phyloP scores from a whole-genome alignment of 1,140 invertebrate species.

The Marisa cornuarietis region DNA sequence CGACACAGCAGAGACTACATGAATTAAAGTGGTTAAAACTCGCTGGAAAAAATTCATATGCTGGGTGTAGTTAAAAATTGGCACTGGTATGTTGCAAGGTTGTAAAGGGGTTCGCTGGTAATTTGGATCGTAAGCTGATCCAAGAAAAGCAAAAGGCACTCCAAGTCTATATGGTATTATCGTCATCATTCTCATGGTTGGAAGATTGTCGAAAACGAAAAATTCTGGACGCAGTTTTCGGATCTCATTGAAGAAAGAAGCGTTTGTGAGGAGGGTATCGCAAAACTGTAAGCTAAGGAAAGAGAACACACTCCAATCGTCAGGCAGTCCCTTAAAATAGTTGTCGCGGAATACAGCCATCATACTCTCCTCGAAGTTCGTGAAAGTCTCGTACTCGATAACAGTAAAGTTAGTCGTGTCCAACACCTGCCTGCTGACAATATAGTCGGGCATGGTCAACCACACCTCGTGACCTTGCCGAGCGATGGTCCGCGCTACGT shows the following conservation, averaged over 20 bases:
- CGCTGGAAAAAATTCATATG: slow-evolving; percentile 22
- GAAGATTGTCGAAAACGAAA: slow-evolving; percentile 24
- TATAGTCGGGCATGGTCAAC: slow-evolving; percentile 19
- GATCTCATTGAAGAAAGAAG: background rate
- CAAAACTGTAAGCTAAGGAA: too few relatives aligned
- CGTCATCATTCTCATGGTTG: slow-evolving; percentile 11
- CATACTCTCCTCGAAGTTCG: background rate
- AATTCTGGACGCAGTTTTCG: slow-evolving; percentile 4
- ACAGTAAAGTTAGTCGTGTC: slow-evolving; percentile 18
- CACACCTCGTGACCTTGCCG: slow-evolving; percentile 24
- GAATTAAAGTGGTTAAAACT: background rate
- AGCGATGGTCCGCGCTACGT: slow-evolving; percentile 8
- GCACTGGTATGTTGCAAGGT: background rate
- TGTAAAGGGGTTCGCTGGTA: slow-evolving; percentile 16
- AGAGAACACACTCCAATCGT: too few relatives aligned
- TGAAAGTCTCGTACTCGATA: background rate
- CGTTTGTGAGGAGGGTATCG: too few relatives aligned
- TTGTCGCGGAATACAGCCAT: background rate
- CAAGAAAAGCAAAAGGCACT: slow-evolving; percentile 27
- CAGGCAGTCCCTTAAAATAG: background rate
- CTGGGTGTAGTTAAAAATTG: too few relatives aligned
- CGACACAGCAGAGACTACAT: background rate
- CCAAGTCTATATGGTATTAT: slow-evolving; percentile 28
- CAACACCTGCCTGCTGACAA: slow-evolving; percentile 9
- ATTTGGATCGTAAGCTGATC: slow-evolving; percentile 4